These are phyloP conservation scores for Colletes collaris DNA, from an alignment of 2,888 invertebrate genomes.

Conservation along the genomic window DNA sequence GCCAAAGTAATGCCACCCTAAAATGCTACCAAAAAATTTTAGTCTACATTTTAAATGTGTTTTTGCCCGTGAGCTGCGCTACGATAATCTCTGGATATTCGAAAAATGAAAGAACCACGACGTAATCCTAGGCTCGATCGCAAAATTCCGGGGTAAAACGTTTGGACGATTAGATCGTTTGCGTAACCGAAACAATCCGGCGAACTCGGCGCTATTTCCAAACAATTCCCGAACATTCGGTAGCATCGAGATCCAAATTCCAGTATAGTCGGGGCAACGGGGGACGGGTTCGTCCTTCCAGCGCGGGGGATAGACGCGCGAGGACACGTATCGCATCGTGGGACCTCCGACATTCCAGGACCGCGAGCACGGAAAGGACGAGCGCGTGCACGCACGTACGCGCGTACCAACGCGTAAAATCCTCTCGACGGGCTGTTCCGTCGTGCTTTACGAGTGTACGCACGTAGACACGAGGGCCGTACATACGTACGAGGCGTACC, in stretches of 20 bases:
- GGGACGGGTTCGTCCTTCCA: slow-evolving; percentile 4
- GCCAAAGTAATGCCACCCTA: no score
- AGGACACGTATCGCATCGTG: slow-evolving; percentile 56
- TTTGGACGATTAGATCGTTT: no score
- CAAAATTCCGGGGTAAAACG: no score
- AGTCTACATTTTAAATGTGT: no score
- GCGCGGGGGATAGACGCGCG: slow-evolving; percentile 27
- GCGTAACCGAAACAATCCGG: no score
- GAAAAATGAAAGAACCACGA: no score
- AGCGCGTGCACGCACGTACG: slow-evolving; percentile 53
- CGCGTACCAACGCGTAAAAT: slow-evolving; percentile 63
- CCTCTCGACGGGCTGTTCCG: slow-evolving; percentile 44
- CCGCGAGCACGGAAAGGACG: slow-evolving; percentile 9
- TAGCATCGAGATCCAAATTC: slow-evolving; percentile 29
- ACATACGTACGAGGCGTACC: slow-evolving; percentile 11
- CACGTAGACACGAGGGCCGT: slow-evolving; percentile 33
- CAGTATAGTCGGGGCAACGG: slow-evolving; percentile 12
- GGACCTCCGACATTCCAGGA: slow-evolving; percentile 60
- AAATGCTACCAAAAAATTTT: no score
- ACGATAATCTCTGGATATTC: no score
- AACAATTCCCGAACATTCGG: slow-evolving; percentile 18
- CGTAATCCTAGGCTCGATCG: no score
- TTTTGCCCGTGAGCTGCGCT: no score
- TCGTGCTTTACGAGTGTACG: slow-evolving; percentile 52
- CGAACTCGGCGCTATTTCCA: neutral